Conservation (phyloP, 1,140 invertebrate genomes). For the Caenorhabditis latens region DNA sequence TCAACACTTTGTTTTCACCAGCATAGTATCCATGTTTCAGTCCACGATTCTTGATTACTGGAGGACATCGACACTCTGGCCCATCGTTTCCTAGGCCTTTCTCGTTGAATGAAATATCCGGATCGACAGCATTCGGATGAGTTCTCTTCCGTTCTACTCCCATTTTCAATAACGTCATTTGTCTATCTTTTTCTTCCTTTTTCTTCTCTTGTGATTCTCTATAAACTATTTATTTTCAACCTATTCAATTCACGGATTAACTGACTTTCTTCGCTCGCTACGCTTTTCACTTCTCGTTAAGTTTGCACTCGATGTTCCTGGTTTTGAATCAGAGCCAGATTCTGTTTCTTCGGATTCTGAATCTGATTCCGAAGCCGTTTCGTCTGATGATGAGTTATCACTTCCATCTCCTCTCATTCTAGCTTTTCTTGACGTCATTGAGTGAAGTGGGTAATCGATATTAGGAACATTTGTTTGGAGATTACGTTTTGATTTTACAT, state of each 20-base stretch:
- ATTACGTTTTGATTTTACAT: neutral
- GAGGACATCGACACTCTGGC: conserved; percentile 16
- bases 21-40: conserved; percentile 50
- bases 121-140: conserved; percentile 28
- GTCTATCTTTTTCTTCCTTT: neutral
- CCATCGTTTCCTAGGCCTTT: conserved; percentile 7
- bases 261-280: neutral
- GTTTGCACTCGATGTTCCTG: neutral
- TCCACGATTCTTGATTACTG: neutral
- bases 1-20: neutral
- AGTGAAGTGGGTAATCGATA: neutral
- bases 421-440: neutral
- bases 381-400: neutral
- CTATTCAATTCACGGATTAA: neutral
- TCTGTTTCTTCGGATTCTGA: neutral
- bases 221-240: neutral
- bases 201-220: neutral
- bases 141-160: neutral
- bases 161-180: neutral
- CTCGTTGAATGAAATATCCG: conserved; percentile 29
- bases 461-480: conserved; percentile 1
- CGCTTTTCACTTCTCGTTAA: neutral
- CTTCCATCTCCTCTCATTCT: neutral
- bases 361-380: neutral
- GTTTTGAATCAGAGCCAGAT: neutral